Base-by-base conservation (phyloP, 2,797 vertebrate genomes). In the Euthynnus affinis region DNA sequence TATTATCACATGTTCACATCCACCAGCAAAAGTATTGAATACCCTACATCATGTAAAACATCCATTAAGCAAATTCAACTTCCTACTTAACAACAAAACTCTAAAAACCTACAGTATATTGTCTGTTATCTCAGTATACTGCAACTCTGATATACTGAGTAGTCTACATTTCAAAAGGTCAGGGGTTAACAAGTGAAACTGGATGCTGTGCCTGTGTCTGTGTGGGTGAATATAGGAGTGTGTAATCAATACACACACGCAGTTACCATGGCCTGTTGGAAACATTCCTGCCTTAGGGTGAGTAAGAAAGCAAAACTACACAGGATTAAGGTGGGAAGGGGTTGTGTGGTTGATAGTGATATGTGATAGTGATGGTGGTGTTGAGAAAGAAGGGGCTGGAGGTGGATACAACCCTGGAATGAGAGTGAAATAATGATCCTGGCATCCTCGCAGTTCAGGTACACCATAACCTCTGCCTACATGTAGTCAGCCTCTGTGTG, bases 381-480 rank as follows among this genome's bases (percentile, higher is more conserved):
- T 71, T 83, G 74, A 73, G 81, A 80, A 71, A 84, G 81, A 81
- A 68, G 37, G 64, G 59, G 77, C 80, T 77, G 63, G 65, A 88
- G 85, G 82, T 89, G 81, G 88, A 82, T 86, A 42, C 78, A 87
- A 68, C 85, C 80, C 86, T 85, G 90, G 78, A 89, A 89, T 88
- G 74, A 88, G 89, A 91, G 87, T 80, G 79, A 90, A 92, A 88
- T 93, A 93, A 92, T 91, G 83, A 91, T 87, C 83, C 77, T 73
- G 77, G 88, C 86, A 89, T 91, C 89, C 89, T 78, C 79, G 82
- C 72, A 89, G 92, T 87, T 90, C 83, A 84, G 17, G 46, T 89
- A 78, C 88, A 83, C 67, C 63, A 46, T 91, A 88, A 92, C 88
- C 89, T 83, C 90, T 91, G 85, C 78, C 78, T 74, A 60, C 85